Evolutionary conservation across 2,797 vertebrate species (phyloP), one percentile per base, ranked within the genome.

Genomic region (Heliangelus exortis): DNA sequence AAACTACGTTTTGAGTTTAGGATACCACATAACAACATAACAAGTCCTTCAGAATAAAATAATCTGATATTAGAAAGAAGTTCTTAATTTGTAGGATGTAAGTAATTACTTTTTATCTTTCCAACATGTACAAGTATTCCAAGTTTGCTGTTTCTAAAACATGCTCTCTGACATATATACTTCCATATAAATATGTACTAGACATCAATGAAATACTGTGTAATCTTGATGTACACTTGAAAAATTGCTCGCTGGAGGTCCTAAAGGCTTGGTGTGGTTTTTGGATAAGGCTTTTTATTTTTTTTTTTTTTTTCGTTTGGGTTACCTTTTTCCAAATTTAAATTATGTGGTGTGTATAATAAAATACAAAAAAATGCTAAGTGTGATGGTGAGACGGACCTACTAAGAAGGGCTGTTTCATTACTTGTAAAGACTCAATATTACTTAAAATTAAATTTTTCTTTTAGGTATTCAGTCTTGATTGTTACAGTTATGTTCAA

Each of bases 341-440:
- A 50, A n/a, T 57, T 6, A 33, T 61, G 23, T 1, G 2, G 1
- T 7, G 1, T 36, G 5, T 51, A 39, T 2, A 45, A 14, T 61
- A 58, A 36, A 63, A 16, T 45, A 21, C 54, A 33, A 66, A 79
- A 41, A 4, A 29, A 8, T 2, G 7, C 7, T 39, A 43, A 65
- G 9, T 19, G 31, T 54, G 21, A 26, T 34, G 55, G 13, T 31
- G 13, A 69, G 21, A 15, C 61, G 13, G 8, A 43, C 2, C 10
- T 55, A 19, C 15, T 11, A 6, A 36, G 7, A 61, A 62, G 4
- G 2, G 6, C 57, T 43, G 4, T 23, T 57, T 12, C 41, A 25
- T 31, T 54, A 17, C 22, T 47, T 72, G 10, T 29, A 51, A 78
- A 62, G 22, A 25, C 22, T 28, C 2, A 1, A 0, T 26, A 25